Evolutionary conservation across 1,140 invertebrate genomes (phyloP), one percentile per base, ranked within the genome.

Genomic region (Vanessa tameamea): DNA sequence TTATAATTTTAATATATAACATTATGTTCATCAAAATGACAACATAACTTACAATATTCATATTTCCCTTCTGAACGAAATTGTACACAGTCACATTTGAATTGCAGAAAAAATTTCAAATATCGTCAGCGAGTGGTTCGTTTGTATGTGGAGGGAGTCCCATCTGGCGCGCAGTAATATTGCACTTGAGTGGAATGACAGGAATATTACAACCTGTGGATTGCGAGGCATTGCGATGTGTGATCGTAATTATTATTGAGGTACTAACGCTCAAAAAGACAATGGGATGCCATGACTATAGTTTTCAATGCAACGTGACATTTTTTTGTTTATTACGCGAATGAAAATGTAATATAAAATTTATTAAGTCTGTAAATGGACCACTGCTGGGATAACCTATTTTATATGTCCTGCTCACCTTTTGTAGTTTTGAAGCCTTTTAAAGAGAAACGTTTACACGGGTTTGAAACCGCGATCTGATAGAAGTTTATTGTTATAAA

Each of bases 191-290:
- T 67, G 61, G 66, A 72, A 77, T 77, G 75, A 77, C 76, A 77
- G 61, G 76, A 65, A 77, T 75, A 80, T 80, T 77, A 77, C 72
- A 74, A 77, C 72, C 76, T 76, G 75, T 73, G 70, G 66, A 76
- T 72, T 76, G 57, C 26, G 23, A 26, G 55, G 23, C 55, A 59
- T 59, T 53, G 50, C 67, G 50, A 71, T 64, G 59, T 74, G 66
- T 69, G 73, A 66, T 57, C 67, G 76, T 78, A 82, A 86, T 84
- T 68, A 83, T 80, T 75, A 83, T 80, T 48, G 76, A 66, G 57
- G 57, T 61, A 61, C 31, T 59, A 61, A 37, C 57, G 3, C 11
- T 37, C 5, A 3, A 11, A 7, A 8, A 37, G 57, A 61, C 57
- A 61, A 61, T 61, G 15, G 57, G 57, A 26, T 13, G 57, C 31